These are phyloP conservation scores for Petrolisthes manimaculis DNA, from an alignment of 2,888 invertebrate genomes.

Conservation along the genomic window DNA sequence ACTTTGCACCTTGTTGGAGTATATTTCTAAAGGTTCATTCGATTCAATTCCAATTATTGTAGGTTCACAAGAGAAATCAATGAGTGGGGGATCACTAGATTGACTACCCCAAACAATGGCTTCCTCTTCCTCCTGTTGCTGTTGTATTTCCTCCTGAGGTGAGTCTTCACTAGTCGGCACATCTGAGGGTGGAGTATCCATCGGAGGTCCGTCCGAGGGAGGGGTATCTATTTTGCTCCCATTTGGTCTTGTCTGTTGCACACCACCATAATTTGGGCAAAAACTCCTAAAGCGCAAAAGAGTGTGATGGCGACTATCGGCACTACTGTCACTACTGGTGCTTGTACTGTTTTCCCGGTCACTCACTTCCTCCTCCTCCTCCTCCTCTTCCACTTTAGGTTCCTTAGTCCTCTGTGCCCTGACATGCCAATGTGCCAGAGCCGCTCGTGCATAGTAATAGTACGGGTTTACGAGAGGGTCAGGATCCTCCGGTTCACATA, in stretches of 20 bases:
- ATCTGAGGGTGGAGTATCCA: constrained; percentile 55
- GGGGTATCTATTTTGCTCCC: constrained; percentile 51
- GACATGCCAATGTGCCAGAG: constrained; percentile 63
- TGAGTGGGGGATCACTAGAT: constrained; percentile 28
- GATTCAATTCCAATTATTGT: constrained; percentile 33
- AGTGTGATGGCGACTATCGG: constrained; percentile 35
- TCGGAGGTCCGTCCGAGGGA: constrained; percentile 47
- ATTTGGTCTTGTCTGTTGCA: constrained; percentile 29
- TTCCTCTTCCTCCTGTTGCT: background rate
- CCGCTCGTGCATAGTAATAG: constrained; percentile 64
- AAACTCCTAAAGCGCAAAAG: constrained; percentile 40
- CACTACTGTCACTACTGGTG: constrained; percentile 55
- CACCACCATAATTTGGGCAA: constrained; percentile 29
- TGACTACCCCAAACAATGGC: background rate
- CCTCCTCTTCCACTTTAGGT: constrained; percentile 8
- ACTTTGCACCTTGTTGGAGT: constrained; percentile 24
- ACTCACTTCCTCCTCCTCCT: constrained; percentile 38
- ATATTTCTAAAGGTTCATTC: constrained; percentile 40
- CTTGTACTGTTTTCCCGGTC: constrained; percentile 60
- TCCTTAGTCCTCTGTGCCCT: constrained; percentile 56
- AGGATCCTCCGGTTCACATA: constrained; percentile 58
- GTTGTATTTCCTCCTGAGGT: constrained; percentile 24
- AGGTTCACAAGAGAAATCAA: constrained; percentile 36
- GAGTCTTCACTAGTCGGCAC: constrained; percentile 40
- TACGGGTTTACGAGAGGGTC: constrained; percentile 61